Conservation (phyloP, 1,140 invertebrate genomes). For the Eubasilissa regina region DNA sequence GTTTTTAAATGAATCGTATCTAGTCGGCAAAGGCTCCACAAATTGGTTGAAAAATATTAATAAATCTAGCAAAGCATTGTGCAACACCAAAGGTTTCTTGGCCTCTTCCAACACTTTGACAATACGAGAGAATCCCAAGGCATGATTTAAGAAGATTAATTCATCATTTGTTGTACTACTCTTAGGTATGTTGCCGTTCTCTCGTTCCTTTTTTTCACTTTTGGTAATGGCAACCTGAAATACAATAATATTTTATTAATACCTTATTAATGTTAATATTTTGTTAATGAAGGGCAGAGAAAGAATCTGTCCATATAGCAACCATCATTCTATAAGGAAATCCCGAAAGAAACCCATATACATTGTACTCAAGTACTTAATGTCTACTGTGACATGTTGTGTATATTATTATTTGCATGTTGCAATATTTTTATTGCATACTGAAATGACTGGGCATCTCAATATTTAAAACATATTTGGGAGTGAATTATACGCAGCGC, state of each 20-base stretch:
- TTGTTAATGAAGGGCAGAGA: not conserved
- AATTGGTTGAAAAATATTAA: slow-evolving; percentile 83
- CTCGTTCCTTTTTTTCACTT: not conserved
- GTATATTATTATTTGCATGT: too few species aligned
- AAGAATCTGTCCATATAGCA: not conserved
- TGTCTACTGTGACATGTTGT: too few species aligned
- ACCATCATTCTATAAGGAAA: not conserved
- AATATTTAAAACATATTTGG: too few species aligned
- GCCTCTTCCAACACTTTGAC: slow-evolving; percentile 74
- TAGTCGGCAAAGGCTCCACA: slow-evolving; percentile 78
- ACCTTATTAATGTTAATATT: too few species aligned
- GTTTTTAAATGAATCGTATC: slow-evolving; percentile 78
- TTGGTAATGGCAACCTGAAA: slow-evolving; percentile 32
- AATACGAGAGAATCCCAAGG: slow-evolving; percentile 80
- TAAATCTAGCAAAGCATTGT: slow-evolving; percentile 82
- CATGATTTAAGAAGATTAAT: slow-evolving; percentile 70
- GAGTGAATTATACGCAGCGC: too few species aligned
- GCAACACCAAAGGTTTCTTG: slow-evolving; percentile 82
- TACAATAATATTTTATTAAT: not conserved
- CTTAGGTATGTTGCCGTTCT: not conserved
- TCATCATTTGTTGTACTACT: slow-evolving; percentile 66
- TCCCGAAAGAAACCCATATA: not conserved
- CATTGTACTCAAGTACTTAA: too few species aligned
- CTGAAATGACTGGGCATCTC: too few species aligned
- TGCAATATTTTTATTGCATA: too few species aligned